Percentiles rank a stretch among this genome's conserved stretches.
phyloP scores from a whole-genome alignment of 2,113 vertebrate genomes.

The Pseudopipra pipra region DNA sequence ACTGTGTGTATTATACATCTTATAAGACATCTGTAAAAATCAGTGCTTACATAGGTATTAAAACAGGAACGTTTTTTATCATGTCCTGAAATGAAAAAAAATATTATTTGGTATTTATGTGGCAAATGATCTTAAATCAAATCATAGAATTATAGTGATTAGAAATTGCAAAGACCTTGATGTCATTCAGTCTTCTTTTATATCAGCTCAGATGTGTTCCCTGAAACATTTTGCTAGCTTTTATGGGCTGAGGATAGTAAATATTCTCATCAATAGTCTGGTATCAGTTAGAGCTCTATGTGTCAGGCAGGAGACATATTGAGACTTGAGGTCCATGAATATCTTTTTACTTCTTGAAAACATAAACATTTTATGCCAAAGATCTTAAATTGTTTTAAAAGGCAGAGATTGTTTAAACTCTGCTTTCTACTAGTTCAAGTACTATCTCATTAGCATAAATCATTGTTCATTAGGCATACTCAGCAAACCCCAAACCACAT shows the following conservation, averaged over 20 bases:
- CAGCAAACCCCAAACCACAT: neutral
- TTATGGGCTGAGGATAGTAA: neutral
- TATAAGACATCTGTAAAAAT: slow-evolving; percentile 18
- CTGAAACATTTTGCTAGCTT: neutral
- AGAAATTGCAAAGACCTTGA: neutral
- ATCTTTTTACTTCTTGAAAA: neutral
- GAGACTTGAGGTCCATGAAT: neutral
- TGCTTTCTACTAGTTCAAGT: neutral
- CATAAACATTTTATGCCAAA: neutral
- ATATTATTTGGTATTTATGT: neutral
- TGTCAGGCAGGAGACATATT: neutral
- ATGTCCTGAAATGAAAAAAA: neutral
- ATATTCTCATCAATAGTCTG: neutral
- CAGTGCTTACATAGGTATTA: neutral
- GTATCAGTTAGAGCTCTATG: neutral
- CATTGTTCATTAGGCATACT: neutral
- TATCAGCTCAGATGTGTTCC: neutral
- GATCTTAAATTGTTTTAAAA: neutral
- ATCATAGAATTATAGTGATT: slow-evolving; percentile 35
- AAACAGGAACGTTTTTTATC: neutral
- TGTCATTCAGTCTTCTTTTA: neutral
- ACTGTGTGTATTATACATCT: slow-evolving; percentile 12
- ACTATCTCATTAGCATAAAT: neutral
- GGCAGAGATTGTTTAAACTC: neutral
- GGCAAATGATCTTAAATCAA: neutral